phyloP scores from a whole-genome alignment of 2,113 vertebrate genomes.

The Scytalopus superciliaris region DNA sequence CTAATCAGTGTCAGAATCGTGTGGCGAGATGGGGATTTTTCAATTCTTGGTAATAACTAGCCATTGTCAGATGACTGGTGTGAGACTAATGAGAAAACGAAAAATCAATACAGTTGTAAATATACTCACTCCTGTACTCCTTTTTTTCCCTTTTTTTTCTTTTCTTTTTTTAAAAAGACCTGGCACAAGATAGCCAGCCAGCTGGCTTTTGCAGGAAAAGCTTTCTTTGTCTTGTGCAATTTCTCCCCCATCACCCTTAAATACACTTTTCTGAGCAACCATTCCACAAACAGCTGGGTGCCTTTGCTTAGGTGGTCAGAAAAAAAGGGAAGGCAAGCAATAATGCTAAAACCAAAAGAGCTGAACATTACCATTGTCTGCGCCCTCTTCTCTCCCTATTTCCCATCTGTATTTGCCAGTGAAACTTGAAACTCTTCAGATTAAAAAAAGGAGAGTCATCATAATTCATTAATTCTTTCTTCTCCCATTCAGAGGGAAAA shows the following conservation, averaged over 20 bases:
- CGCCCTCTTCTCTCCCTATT: background rate
- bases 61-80: background rate
- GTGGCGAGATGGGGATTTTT: background rate
- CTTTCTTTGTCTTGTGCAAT: background rate
- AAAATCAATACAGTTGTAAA: constrained; percentile 11
- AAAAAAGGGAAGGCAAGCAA: constrained; percentile 32
- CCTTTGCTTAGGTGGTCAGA: background rate
- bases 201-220: constrained; percentile 11
- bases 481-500: background rate
- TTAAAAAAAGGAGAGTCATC: background rate
- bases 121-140: background rate
- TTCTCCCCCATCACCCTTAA: constrained; percentile 16
- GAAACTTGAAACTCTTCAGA: constrained; percentile 30
- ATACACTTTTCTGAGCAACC: background rate
- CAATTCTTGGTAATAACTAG: background rate
- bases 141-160: too few species aligned
- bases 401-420: constrained; percentile 21
- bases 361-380: background rate
- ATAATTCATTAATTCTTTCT: constrained; percentile 30
- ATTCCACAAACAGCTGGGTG: constrained; percentile 27
- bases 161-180: background rate
- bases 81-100: background rate
- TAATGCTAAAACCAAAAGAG: constrained; percentile 33
- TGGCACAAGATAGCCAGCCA: background rate
- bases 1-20: background rate